phyloP scores from a whole-genome alignment of 2,113 vertebrate genomes.

The Zonotrichia leucophrys region DNA sequence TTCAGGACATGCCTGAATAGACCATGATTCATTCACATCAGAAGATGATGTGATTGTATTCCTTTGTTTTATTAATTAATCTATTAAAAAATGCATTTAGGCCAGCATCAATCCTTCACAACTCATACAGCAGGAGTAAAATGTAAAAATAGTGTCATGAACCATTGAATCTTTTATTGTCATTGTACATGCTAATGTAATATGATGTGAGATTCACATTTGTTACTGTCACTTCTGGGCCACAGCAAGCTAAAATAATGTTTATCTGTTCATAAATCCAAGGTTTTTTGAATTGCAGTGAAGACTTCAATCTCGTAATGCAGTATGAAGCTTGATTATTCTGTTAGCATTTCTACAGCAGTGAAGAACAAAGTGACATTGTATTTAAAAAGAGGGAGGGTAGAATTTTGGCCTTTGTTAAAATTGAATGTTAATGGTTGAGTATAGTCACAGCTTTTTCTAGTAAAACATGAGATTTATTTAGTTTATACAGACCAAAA shows the following conservation, averaged over 20 bases:
- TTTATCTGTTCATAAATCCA: background rate
- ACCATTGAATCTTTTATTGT: background rate
- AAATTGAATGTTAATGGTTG: background rate
- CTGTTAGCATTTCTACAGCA: background rate
- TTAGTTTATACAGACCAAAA: background rate
- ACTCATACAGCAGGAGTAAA: background rate
- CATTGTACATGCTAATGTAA: background rate
- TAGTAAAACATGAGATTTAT: background rate
- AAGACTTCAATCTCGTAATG: background rate
- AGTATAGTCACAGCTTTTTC: background rate
- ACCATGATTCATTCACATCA: background rate
- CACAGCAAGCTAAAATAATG: background rate
- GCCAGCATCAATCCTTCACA: background rate
- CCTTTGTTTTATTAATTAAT: background rate
- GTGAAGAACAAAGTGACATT: background rate
- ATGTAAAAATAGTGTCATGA: background rate
- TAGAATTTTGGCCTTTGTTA: background rate
- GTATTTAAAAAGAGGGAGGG: background rate
- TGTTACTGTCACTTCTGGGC: background rate
- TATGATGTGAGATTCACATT: background rate
- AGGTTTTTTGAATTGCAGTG: background rate
- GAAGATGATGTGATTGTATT: background rate
- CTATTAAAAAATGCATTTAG: background rate
- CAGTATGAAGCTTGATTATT: background rate
- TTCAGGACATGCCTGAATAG: background rate